Percentiles rank a stretch among this genome's conserved stretches.
Evolutionary conservation across 2,113 vertebrate species (phyloP).

Genomic region (Acrocephalus arundinaceus): DNA sequence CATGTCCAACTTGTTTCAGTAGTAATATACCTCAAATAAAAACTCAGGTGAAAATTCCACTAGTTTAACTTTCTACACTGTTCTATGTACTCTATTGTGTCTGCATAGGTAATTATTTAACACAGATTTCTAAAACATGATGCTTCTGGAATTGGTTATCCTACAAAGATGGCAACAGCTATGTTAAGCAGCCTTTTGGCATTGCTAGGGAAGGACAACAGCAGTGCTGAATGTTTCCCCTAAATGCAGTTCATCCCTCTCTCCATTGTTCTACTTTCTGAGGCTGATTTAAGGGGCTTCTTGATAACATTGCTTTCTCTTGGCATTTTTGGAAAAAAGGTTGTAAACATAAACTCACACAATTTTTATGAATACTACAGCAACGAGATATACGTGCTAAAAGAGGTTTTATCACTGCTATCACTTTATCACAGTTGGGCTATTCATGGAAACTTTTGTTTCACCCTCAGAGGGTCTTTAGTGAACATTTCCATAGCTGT

Average conservation of each 20-base stretch:
- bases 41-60: neutral
- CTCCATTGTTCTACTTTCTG: neutral
- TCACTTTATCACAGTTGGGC: neutral
- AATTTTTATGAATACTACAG: neutral
- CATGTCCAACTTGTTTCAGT: neutral
- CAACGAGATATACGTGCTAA: neutral
- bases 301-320: neutral
- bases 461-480: neutral
- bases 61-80: neutral
- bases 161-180: neutral
- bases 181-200: neutral
- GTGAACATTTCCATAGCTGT: neutral
- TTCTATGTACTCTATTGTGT: neutral
- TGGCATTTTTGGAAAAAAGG: neutral
- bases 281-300: neutral
- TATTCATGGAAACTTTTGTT: neutral
- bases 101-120: neutral
- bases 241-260: neutral
- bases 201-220: neutral
- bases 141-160: neutral
- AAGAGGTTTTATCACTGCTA: neutral
- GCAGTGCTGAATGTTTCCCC: neutral
- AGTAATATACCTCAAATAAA: neutral
- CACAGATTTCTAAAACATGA: neutral
- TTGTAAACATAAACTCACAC: neutral